Conservation (phyloP, 1,140 invertebrate species). For the Wiebesia pumilae region DNA sequence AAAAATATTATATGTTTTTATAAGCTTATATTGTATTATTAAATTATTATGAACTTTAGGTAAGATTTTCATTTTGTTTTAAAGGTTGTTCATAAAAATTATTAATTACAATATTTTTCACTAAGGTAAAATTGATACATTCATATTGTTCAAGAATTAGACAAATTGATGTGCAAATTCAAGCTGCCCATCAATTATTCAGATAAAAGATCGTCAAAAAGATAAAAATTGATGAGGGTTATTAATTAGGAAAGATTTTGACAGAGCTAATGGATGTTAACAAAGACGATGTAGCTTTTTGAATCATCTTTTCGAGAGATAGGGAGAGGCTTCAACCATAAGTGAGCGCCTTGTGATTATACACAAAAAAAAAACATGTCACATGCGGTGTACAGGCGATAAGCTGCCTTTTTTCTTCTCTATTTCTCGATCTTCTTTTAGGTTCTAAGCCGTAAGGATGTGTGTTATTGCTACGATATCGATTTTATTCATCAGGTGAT, state of each 20-base stretch:
- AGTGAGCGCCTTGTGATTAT: background rate
- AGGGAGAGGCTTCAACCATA: background rate
- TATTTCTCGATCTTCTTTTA: too few species aligned
- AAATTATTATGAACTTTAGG: too few species aligned
- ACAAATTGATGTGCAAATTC: background rate
- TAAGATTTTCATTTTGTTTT: too few species aligned
- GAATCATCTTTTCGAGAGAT: background rate
- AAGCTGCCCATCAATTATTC: background rate
- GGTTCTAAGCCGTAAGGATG: too few species aligned
- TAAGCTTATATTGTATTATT: too few species aligned
- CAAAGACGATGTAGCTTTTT: background rate
- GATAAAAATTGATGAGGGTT: background rate
- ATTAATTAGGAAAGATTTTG: constrained; percentile 21
- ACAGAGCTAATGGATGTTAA: background rate
- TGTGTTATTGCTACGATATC: background rate
- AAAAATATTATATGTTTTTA: too few species aligned
- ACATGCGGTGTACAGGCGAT: too few species aligned
- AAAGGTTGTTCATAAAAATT: too few species aligned
- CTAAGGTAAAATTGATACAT: background rate
- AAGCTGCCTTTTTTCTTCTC: too few species aligned
- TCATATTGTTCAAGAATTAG: background rate
- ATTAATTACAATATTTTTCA: too few species aligned
- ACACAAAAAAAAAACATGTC: background rate
- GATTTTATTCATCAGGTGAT: background rate
- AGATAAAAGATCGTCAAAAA: background rate